Evolutionary conservation across 2,797 vertebrate species (phyloP).

Genomic region (Valencia hispanica): DNA sequence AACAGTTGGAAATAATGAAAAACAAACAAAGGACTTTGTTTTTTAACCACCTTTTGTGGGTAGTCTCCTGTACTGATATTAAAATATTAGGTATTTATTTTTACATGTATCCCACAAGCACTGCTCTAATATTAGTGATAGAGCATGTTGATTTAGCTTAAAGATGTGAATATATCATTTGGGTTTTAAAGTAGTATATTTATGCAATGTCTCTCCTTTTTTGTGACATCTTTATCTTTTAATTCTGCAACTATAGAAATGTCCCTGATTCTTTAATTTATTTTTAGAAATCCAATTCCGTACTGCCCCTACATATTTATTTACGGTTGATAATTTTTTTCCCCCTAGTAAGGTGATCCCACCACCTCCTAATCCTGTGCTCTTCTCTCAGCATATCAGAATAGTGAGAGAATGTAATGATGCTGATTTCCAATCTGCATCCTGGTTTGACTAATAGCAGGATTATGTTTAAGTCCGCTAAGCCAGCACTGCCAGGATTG

Average conservation of each 20-base stretch:
- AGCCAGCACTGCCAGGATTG: slow-evolving; percentile 33
- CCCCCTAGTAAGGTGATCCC: background rate
- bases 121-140: too few species aligned
- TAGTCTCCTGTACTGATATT: too few species aligned
- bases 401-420: slow-evolving; percentile 36
- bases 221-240: too few species aligned
- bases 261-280: background rate
- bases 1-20: too few species aligned
- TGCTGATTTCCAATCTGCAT: slow-evolving; percentile 49
- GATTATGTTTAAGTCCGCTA: slow-evolving; percentile 59
- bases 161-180: too few species aligned
- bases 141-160: too few species aligned
- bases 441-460: slow-evolving; percentile 66
- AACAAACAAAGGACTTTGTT: too few species aligned
- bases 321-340: background rate
- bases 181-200: too few species aligned
- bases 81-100: too few species aligned
- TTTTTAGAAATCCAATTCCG: background rate
- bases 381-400: slow-evolving; percentile 15
- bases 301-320: background rate
- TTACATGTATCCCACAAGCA: too few species aligned
- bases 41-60: too few species aligned
- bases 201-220: too few species aligned
- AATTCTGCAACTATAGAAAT: background rate
- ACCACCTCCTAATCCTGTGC: slow-evolving; percentile 42